A percentile compares a stretch with the other conserved stretches of the same genome.
Evolutionary conservation across 2,888 invertebrate genomes (phyloP).

Genomic region (Seira musarum): DNA sequence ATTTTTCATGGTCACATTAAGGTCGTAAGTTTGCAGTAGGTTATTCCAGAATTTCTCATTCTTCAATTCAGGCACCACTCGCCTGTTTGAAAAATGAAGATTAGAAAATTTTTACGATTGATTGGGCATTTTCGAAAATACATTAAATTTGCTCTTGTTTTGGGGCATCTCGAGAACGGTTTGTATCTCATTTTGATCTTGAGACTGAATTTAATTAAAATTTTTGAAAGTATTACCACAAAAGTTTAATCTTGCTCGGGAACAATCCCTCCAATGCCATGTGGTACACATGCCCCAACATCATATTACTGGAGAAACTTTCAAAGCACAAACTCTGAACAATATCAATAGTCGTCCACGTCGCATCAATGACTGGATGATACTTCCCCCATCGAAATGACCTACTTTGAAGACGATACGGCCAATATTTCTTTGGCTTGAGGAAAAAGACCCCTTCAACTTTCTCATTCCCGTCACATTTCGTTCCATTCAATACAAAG

Average conservation of each 20-base stretch:
- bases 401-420: constrained; percentile 20
- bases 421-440: constrained; percentile 9
- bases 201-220: not conserved
- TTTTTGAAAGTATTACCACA: constrained; percentile 15
- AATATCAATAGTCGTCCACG: constrained; percentile 38
- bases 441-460: constrained; percentile 27
- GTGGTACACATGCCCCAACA: constrained; percentile 31
- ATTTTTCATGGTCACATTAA: constrained; percentile 40
- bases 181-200: not conserved
- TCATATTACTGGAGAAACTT: constrained; percentile 32
- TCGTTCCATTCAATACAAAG: constrained; percentile 29
- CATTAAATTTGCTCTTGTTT: no score
- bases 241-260: not conserved
- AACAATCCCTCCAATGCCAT: constrained; percentile 39
- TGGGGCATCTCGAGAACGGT: no score
- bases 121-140: no score
- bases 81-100: no score
- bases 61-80: constrained; percentile 8
- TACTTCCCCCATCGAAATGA: constrained; percentile 33
- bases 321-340: constrained; percentile 43
- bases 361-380: constrained; percentile 39
- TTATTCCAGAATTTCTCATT: constrained; percentile 50
- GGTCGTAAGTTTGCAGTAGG: constrained; percentile 29
- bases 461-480: constrained; percentile 8
- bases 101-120: no score